Percentiles rank a stretch among this genome's conserved stretches.
Evolutionary conservation across 2,797 vertebrate genomes (phyloP).

Genomic region (Urosaurus nigricauda): DNA sequence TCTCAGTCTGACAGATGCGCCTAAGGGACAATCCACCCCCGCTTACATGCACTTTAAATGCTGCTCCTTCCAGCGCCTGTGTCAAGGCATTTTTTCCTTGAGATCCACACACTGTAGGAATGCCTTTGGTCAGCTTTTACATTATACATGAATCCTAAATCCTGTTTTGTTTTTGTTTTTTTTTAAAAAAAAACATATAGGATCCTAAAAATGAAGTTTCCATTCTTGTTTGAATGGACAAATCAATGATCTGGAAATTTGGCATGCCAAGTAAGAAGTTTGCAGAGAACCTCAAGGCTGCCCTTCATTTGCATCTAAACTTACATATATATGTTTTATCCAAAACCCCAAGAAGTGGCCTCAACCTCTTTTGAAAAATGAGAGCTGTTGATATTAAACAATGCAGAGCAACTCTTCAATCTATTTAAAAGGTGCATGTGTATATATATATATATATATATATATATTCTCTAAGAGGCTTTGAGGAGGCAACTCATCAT

Average conservation of each 20-base stretch:
- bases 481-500: too few relatives aligned
- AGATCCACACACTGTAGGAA: background rate
- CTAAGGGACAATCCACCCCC: background rate
- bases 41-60: background rate
- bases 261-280: fast-evolving
- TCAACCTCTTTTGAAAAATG: too few relatives aligned
- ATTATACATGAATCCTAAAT: slow-evolving; percentile 4
- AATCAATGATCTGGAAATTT: background rate
- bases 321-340: slow-evolving; percentile 27
- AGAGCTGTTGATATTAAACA: too few relatives aligned
- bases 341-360: too few relatives aligned
- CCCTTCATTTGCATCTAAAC: fast-evolving
- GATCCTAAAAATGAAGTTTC: background rate
- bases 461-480: too few relatives aligned
- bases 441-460: too few relatives aligned
- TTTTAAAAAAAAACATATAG: background rate
- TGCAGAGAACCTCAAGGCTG: background rate
- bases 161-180: background rate
- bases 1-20: slow-evolving; percentile 7
- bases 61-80: background rate
- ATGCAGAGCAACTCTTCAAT: too few relatives aligned
- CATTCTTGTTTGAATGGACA: background rate
- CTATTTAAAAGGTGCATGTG: too few relatives aligned
- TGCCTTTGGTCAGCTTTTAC: slow-evolving; percentile 7
- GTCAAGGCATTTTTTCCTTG: background rate